phyloP scores from a whole-genome alignment of 2,113 vertebrate genomes.

The Corythaixoides concolor region DNA sequence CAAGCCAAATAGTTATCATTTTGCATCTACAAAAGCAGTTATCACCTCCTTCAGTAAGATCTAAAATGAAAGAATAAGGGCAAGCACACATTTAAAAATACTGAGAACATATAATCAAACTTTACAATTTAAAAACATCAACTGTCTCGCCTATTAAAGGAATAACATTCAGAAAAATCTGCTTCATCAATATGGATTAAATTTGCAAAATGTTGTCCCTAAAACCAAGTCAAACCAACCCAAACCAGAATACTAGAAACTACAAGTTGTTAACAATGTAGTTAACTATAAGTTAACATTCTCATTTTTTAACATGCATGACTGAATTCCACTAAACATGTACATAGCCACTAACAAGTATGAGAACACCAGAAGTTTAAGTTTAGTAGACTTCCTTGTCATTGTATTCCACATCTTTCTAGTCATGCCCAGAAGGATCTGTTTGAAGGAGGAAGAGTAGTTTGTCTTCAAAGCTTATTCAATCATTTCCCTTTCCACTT shows the following conservation, averaged over 20 bases:
- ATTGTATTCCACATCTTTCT: slow-evolving; percentile 32
- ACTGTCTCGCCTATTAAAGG: background rate
- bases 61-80: background rate
- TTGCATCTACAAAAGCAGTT: background rate
- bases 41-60: background rate
- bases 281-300: background rate
- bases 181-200: background rate
- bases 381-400: slow-evolving; percentile 22
- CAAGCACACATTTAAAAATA: background rate
- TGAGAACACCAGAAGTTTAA: slow-evolving; percentile 42
- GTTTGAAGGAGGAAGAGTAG: slow-evolving; percentile 2
- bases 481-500: slow-evolving; percentile 43
- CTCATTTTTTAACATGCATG: background rate
- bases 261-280: background rate
- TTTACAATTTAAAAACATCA: background rate
- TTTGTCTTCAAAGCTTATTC: slow-evolving; percentile 41
- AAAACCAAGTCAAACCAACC: background rate
- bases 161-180: background rate
- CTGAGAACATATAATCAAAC: background rate
- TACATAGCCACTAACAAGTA: background rate
- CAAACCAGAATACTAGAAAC: background rate
- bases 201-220: background rate
- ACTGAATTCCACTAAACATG: background rate
- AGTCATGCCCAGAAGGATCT: slow-evolving; percentile 13
- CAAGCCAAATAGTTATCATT: background rate